Percentiles rank a stretch among this genome's conserved stretches.
Evolutionary conservation across 1,140 invertebrate species (phyloP).

Genomic region (Aleiodes sp.): DNA sequence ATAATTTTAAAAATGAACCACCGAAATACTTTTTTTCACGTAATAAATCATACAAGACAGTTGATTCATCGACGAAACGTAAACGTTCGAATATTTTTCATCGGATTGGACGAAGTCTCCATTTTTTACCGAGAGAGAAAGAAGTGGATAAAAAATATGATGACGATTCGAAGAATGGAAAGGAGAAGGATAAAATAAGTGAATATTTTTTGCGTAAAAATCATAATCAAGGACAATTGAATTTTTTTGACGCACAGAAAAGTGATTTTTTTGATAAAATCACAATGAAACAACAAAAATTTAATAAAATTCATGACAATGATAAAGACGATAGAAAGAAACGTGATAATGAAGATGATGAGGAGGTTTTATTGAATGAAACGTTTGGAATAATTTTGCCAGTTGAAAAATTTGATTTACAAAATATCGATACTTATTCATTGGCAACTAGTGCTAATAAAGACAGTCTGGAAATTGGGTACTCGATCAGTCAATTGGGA

Average conservation of each 20-base stretch:
- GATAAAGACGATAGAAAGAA: too few relatives aligned
- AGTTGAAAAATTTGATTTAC: not conserved
- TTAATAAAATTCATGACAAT: not conserved
- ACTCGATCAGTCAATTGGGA: slow-evolving; percentile 54
- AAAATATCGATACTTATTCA: slow-evolving; percentile 41
- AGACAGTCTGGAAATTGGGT: slow-evolving; percentile 56
- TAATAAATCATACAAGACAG: slow-evolving; percentile 42
- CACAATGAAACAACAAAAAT: slow-evolving; percentile 20
- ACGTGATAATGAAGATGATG: slow-evolving; percentile 26
- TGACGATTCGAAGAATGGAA: not conserved
- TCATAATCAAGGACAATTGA: slow-evolving; percentile 42
- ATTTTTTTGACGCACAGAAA: slow-evolving; percentile 40
- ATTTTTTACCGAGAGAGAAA: slow-evolving; percentile 50
- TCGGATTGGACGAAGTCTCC: slow-evolving; percentile 48
- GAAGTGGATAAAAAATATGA: slow-evolving; percentile 35
- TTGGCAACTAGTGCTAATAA: slow-evolving; percentile 44
- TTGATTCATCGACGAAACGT: slow-evolving; percentile 33
- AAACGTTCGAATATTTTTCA: slow-evolving; percentile 49
- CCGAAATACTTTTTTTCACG: slow-evolving; percentile 39
- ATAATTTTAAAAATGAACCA: slow-evolving; percentile 41
- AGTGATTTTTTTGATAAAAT: slow-evolving; percentile 38
- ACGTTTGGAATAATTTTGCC: not conserved
- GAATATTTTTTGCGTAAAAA: slow-evolving; percentile 50
- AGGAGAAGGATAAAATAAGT: slow-evolving; percentile 46
- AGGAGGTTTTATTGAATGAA: not conserved